Evolutionary conservation across 64 coral and sea anemone species (phyloP), one percentile per base, ranked within the genome.

Genomic region (Stichodactyla helianthus): DNA sequence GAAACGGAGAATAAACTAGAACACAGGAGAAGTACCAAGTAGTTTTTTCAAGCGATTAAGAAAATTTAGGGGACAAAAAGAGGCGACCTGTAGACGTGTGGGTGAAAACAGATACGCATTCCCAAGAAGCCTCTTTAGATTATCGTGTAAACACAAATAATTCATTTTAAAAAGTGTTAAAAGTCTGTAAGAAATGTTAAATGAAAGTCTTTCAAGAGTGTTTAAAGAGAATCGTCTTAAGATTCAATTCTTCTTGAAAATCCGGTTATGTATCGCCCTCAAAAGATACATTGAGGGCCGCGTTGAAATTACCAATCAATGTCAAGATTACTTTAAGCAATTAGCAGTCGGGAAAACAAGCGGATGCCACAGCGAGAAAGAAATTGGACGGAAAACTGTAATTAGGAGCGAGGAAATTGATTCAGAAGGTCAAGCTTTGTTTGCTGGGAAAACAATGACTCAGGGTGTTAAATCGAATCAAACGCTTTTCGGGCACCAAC

Each of bases 311-410:
- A 74, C 68, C 68, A 74, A 74, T 74, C 68, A 74, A 74, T 9
- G 22, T 13, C 68, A 31, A 74, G 26, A 74, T 74, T 74, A 74
- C 68, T 74, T 74, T 22, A 81, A 81, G 52, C 51, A 81, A 81
- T 81, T 81, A 81, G 78, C 78, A 11, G 17, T 51, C 52, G 52
- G 52, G 78, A 52, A 81, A 81, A 54, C 78, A 54, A 81, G 78
- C 78, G 78, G 78, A 81, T 81, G 78, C 78, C 78, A 54, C 52
- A 53, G 78, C 10, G 50, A 81, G 78, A 15, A 16, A 63, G 55
- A 84, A 59, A 84, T 84, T 84, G 83, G 55, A 35, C 83, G 83
- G 83, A 84, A 84, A 84, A 84, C 25, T 35, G 83, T 54, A 84
- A 84, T 84, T 84, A 60, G 27, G 27, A 22, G 27, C 22, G 17